Percentiles rank a stretch among this genome's conserved stretches.
Conservation (phyloP, 2,113 vertebrate species). For the Phoxinus phoxinus region DNA sequence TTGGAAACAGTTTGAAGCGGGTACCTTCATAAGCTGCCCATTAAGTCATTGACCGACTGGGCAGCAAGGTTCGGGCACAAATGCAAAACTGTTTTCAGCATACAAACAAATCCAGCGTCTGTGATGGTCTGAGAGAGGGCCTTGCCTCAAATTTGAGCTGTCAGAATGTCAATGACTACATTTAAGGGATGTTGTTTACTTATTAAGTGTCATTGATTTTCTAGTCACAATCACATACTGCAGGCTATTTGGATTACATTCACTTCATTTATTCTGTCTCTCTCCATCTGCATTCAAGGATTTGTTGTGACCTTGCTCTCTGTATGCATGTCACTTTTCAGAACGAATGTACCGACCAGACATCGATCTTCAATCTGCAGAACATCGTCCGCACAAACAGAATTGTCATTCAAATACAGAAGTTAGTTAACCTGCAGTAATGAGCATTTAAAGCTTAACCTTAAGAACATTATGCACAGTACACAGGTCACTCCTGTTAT, state of each 20-base stretch:
- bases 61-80: not conserved
- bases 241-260: constrained; percentile 40
- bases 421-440: constrained; percentile 16
- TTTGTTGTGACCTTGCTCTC: constrained; percentile 25
- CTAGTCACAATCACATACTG: constrained; percentile 53
- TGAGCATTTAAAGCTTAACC: not conserved
- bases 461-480: not conserved
- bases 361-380: constrained; percentile 52
- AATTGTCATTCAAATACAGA: constrained; percentile 16
- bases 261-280: constrained; percentile 41
- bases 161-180: constrained; percentile 62
- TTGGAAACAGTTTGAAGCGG: not conserved
- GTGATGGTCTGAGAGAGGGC: not conserved
- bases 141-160: constrained; percentile 55
- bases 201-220: constrained; percentile 67
- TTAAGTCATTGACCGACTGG: not conserved
- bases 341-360: constrained; percentile 31
- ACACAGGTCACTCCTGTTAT: not conserved
- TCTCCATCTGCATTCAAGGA: constrained; percentile 32
- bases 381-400: constrained; percentile 24
- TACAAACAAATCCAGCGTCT: not conserved
- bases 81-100: constrained; percentile 10
- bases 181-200: constrained; percentile 65
- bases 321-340: constrained; percentile 31
- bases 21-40: not conserved